These are phyloP conservation scores for Vidua macroura DNA, from an alignment of 2,113 vertebrate genomes.

Conservation along the genomic window DNA sequence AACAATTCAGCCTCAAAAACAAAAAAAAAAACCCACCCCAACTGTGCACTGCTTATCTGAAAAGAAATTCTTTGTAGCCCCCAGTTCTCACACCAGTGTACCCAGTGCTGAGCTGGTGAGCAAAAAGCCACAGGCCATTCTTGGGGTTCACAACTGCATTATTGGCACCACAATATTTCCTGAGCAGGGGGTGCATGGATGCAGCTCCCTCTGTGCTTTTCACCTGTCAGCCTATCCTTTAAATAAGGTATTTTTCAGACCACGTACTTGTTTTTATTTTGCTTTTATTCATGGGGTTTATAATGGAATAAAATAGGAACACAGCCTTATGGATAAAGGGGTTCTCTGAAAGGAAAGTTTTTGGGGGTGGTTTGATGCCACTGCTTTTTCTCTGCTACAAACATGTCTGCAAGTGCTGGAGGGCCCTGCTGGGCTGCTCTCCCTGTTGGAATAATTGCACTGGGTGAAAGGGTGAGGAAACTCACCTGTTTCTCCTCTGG, in stretches of 20 bases:
- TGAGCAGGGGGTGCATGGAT: not conserved
- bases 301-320: not conserved
- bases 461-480: slow-evolving; percentile 50
- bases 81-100: not conserved
- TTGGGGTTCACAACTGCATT: not conserved
- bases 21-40: not conserved
- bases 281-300: not conserved
- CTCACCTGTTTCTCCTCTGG: not conserved
- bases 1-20: not conserved
- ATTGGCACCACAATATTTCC: not conserved
- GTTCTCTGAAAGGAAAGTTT: not conserved
- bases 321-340: rapidly evolving
- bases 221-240: not conserved
- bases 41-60: not conserved
- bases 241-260: not conserved
- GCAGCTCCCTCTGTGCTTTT: not conserved
- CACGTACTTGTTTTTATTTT: not conserved
- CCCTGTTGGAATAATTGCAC: not conserved
- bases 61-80: not conserved
- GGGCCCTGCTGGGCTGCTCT: slow-evolving; percentile 6
- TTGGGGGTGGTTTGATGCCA: not conserved
- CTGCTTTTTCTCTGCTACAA: not conserved
- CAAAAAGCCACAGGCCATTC: not conserved
- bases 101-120: not conserved
- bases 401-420: not conserved